Conservation (phyloP, 2,113 vertebrate species). For the Myxocyprinus asiaticus region DNA sequence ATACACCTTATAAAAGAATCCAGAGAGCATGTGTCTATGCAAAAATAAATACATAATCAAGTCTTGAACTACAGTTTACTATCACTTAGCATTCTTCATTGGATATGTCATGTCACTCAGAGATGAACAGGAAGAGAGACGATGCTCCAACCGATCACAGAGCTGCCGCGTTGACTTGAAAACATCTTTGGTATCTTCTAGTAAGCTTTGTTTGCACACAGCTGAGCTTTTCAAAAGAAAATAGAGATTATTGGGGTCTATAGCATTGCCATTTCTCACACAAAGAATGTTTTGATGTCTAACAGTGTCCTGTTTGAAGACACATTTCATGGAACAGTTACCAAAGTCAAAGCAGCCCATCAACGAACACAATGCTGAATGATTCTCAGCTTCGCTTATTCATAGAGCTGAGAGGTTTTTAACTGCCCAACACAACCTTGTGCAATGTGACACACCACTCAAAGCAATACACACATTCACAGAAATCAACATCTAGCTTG, state of each 20-base stretch:
- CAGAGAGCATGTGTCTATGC: no score
- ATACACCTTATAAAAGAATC: no score
- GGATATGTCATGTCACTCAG: no score
- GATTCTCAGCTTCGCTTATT: slow-evolving; percentile 34
- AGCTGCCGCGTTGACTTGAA: slow-evolving; percentile 20
- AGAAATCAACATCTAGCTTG: neutral
- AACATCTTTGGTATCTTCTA: slow-evolving; percentile 26
- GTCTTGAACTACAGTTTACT: no score
- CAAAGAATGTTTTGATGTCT: slow-evolving; percentile 71
- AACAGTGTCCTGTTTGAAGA: slow-evolving; percentile 65
- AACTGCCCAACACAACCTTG: slow-evolving; percentile 49
- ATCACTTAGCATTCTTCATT: no score
- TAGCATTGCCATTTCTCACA: slow-evolving; percentile 50
- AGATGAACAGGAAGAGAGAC: neutral
- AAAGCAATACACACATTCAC: neutral
- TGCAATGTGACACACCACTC: slow-evolving; percentile 30
- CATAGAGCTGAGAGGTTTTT: slow-evolving; percentile 11
- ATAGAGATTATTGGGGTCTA: slow-evolving; percentile 54
- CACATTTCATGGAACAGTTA: slow-evolving; percentile 71
- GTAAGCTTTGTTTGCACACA: slow-evolving; percentile 49
- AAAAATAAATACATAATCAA: no score
- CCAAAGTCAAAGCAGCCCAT: slow-evolving; percentile 68
- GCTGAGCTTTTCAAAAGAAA: slow-evolving; percentile 29
- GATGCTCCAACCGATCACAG: neutral
- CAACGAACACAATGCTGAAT: slow-evolving; percentile 63